These are phyloP conservation scores for Probaryconus sp. DNA, from an alignment of 1,140 invertebrate species.

Conservation along the genomic window DNA sequence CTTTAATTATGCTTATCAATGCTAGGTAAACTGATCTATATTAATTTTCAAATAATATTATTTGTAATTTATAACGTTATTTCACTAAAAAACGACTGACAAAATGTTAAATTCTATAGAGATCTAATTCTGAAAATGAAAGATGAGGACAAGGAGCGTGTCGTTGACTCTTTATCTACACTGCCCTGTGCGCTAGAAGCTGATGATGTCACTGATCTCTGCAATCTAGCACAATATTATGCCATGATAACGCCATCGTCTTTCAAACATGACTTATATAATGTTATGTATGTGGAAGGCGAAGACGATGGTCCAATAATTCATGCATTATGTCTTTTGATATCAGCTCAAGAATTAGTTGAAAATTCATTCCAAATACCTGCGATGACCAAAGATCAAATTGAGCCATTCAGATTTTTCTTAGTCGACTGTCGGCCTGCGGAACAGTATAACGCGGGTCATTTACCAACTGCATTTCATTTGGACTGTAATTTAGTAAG, in stretches of 20 bases:
- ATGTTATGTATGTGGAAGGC: slow-evolving; percentile 80
- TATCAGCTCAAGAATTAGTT: slow-evolving; percentile 92
- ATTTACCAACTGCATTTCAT: slow-evolving; percentile 98
- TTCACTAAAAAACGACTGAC: not conserved
- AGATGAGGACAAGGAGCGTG: slow-evolving; percentile 83
- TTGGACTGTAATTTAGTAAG: slow-evolving; percentile 94
- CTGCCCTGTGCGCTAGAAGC: slow-evolving; percentile 92
- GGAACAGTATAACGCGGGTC: slow-evolving; percentile 97
- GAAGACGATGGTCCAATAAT: slow-evolving; percentile 81
- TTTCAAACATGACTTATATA: slow-evolving; percentile 87
- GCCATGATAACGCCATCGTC: slow-evolving; percentile 94
- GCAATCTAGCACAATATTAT: slow-evolving; percentile 96
- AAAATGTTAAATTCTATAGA: slow-evolving; percentile 73
- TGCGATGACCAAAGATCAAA: slow-evolving; percentile 75
- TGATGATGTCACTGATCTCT: slow-evolving; percentile 98
- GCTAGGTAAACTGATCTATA: slow-evolving; percentile 81
- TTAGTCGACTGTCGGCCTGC: slow-evolving; percentile 90
- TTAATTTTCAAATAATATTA: too few relatives aligned
- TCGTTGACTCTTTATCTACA: slow-evolving; percentile 85
- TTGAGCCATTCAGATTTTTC: slow-evolving; percentile 90
- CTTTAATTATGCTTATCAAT: slow-evolving; percentile 97
- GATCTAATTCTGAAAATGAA: slow-evolving; percentile 92
- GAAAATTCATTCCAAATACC: slow-evolving; percentile 83
- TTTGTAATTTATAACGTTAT: too few relatives aligned
- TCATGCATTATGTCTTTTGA: slow-evolving; percentile 95